Evolutionary conservation across 2,888 invertebrate species (phyloP).

Genomic region (Calameuta pallipes): DNA sequence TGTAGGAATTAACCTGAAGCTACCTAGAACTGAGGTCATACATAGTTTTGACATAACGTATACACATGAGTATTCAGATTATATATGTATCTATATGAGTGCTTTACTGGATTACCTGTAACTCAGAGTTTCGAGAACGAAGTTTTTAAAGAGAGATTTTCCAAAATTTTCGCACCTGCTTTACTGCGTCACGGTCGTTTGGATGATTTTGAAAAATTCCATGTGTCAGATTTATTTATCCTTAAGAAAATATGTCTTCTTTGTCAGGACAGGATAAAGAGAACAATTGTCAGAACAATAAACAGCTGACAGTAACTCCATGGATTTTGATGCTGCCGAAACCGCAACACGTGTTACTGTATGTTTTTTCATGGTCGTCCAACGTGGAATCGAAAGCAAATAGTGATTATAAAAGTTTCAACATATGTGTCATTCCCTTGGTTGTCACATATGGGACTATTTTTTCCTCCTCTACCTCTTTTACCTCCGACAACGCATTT

Average conservation of each 20-base stretch:
- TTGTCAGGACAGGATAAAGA: background rate
- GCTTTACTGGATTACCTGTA: background rate
- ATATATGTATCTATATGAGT: background rate
- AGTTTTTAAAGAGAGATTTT: background rate
- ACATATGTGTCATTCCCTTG: constrained; percentile 27
- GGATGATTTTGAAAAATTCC: background rate
- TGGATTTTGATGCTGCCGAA: background rate
- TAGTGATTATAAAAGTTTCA: constrained; percentile 34
- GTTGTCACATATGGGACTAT: constrained; percentile 7
- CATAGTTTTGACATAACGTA: background rate
- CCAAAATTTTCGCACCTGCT: background rate
- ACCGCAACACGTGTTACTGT: constrained; percentile 20
- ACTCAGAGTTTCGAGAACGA: background rate
- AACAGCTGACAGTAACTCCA: background rate
- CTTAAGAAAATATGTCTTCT: background rate
- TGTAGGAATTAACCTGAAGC: background rate
- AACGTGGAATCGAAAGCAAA: constrained; percentile 13
- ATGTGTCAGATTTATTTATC: background rate
- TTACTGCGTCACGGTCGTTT: background rate
- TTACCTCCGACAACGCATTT: background rate
- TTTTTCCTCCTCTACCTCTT: constrained; percentile 12
- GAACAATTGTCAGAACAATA: background rate
- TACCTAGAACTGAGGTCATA: background rate
- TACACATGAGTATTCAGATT: background rate
- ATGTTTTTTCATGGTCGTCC: constrained; percentile 18